Evolutionary conservation across 1,140 invertebrate species (phyloP).

Genomic region (Oreohelix idahoensis): DNA sequence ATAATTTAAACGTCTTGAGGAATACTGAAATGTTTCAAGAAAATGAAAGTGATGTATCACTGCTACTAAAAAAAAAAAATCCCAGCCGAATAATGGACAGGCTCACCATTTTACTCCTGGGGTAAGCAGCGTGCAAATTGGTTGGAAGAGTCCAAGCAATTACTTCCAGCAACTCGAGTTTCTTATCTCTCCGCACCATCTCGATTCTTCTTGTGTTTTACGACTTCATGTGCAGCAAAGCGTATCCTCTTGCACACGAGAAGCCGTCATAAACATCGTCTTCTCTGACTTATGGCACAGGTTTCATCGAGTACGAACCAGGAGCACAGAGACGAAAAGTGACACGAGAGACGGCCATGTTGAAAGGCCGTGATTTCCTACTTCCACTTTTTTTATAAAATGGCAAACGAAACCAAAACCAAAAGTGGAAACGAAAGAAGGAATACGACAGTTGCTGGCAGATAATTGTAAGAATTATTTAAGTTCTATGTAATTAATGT

Average conservation of each 20-base stretch:
- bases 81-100: too few species aligned
- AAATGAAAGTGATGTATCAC: too few species aligned
- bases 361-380: neutral
- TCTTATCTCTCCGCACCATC: conserved; percentile 30
- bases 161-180: conserved; percentile 19
- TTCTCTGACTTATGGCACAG: neutral
- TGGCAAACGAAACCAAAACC: neutral
- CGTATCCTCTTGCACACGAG: conserved; percentile 16
- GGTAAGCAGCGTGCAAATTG: conserved; percentile 20
- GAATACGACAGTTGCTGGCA: neutral
- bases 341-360: neutral
- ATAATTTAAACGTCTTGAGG: too few species aligned
- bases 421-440: neutral
- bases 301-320: neutral
- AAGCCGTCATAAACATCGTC: conserved; percentile 16
- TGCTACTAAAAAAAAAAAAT: too few species aligned
- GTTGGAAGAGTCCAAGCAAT: conserved; percentile 18
- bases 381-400: neutral
- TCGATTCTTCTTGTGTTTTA: conserved; percentile 7
- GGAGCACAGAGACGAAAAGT: neutral
- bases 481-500: too few species aligned
- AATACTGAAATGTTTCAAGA: too few species aligned
- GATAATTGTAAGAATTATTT: too few species aligned
- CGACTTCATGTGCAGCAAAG: conserved; percentile 20
- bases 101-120: neutral